These are phyloP conservation scores for Tetragnatha montana DNA, from an alignment of 2,888 invertebrate species.

Conservation along the genomic window DNA sequence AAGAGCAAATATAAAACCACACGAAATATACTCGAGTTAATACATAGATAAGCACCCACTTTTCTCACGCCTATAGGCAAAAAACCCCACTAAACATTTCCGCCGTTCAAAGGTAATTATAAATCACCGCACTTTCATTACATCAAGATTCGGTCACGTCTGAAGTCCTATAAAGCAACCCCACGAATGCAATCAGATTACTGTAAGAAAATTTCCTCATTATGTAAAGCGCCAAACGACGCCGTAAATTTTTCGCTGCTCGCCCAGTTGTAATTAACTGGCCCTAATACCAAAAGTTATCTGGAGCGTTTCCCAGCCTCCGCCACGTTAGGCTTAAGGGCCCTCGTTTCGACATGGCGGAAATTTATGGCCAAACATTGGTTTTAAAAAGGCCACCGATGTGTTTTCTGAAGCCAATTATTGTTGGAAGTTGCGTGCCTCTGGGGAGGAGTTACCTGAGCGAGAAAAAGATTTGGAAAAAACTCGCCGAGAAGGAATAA, in stretches of 20 bases:
- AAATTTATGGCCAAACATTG: slow-evolving; percentile 3
- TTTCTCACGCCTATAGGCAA: not conserved
- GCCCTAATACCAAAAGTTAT: not conserved
- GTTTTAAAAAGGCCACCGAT: not conserved
- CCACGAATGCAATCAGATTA: slow-evolving; percentile 33
- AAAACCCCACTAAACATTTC: not conserved
- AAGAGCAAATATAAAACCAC: not conserved
- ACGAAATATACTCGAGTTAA: too few species aligned
- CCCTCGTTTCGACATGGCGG: not conserved
- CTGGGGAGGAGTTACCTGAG: not conserved
- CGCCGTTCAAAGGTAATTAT: not conserved
- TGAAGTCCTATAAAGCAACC: not conserved
- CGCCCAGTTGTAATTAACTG: slow-evolving; percentile 19
- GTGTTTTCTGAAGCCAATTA: not conserved
- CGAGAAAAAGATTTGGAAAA: not conserved
- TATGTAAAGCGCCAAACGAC: slow-evolving; percentile 19
- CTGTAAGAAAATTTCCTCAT: slow-evolving; percentile 34
- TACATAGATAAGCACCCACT: too few species aligned
- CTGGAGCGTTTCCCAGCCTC: not conserved
- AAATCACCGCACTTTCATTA: slow-evolving; percentile 5
- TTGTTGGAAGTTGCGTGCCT: not conserved
- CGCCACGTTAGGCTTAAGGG: not conserved
- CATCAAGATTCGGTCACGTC: not conserved
- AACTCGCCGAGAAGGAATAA: not conserved
- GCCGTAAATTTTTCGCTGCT: slow-evolving; percentile 18